phyloP scores from a whole-genome alignment of 2,888 invertebrate species.

The Diloba caeruleocephala region DNA sequence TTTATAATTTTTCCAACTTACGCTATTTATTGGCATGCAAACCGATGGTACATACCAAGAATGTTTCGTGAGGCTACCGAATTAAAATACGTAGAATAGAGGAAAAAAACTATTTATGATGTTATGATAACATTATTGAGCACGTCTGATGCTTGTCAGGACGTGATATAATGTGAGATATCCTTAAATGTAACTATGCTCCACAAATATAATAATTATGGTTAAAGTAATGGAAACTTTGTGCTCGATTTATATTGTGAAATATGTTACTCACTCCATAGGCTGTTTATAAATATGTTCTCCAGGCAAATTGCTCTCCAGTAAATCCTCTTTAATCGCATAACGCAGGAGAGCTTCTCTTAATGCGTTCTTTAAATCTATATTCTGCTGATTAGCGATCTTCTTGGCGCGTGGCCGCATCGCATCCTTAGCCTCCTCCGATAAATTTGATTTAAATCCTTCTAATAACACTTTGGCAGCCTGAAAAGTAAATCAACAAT shows the following conservation, averaged over 20 bases:
- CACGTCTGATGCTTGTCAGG: too few relatives aligned
- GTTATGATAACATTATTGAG: too few relatives aligned
- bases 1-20: too few relatives aligned
- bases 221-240: too few relatives aligned
- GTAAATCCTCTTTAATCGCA: constrained; percentile 56
- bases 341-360: constrained; percentile 54
- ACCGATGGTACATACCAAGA: too few relatives aligned
- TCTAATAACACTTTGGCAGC: constrained; percentile 81
- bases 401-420: constrained; percentile 74
- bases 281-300: constrained; percentile 77
- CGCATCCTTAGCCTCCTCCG: constrained; percentile 69
- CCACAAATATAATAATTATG: too few relatives aligned
- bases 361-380: constrained; percentile 58
- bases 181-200: too few relatives aligned
- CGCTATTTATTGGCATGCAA: too few relatives aligned
- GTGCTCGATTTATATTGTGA: not conserved
- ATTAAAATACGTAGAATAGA: too few relatives aligned
- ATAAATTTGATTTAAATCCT: constrained; percentile 73
- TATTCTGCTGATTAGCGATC: constrained; percentile 71
- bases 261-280: constrained; percentile 74
- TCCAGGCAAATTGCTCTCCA: constrained; percentile 71
- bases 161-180: too few relatives aligned
- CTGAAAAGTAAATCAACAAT: constrained; percentile 59
- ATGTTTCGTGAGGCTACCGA: too few relatives aligned
- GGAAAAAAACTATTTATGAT: too few relatives aligned